These are phyloP conservation scores for Schizopygopsis pylzovi DNA, from an alignment of 2,797 vertebrate species.

Conservation along the genomic window DNA sequence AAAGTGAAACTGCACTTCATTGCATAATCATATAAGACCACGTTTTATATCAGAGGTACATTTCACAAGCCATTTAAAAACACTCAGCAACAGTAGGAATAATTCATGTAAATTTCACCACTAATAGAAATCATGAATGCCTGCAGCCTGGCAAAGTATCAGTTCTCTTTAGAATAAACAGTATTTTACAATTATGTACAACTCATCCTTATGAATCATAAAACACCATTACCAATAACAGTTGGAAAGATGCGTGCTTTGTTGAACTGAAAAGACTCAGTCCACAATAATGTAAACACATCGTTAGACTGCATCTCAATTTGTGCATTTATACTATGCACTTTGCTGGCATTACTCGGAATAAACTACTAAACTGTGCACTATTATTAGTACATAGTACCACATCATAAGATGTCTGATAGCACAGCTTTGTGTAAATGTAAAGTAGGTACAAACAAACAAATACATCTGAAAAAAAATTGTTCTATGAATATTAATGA, in stretches of 20 bases:
- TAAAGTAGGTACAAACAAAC: background rate
- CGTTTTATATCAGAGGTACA: background rate
- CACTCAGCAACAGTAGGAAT: background rate
- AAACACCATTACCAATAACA: background rate
- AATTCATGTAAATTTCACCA: background rate
- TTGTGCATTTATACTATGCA: background rate
- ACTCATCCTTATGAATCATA: background rate
- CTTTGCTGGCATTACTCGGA: background rate
- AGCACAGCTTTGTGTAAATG: background rate
- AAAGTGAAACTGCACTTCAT: background rate
- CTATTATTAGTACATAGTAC: background rate
- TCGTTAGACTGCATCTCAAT: background rate
- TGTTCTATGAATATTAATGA: background rate
- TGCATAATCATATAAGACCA: background rate
- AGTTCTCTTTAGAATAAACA: background rate
- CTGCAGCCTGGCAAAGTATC: background rate
- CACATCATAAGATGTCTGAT: background rate
- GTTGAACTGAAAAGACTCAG: background rate
- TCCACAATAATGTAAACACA: background rate
- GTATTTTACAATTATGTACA: background rate
- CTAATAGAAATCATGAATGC: background rate
- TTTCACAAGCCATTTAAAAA: background rate
- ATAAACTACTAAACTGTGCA: background rate
- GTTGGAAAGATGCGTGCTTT: background rate
- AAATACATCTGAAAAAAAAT: too few species aligned